A percentile compares a stretch with the other conserved stretches of the same genome.
phyloP scores from a whole-genome alignment of 2,113 vertebrate genomes.

The Pachypanchax playfairii region DNA sequence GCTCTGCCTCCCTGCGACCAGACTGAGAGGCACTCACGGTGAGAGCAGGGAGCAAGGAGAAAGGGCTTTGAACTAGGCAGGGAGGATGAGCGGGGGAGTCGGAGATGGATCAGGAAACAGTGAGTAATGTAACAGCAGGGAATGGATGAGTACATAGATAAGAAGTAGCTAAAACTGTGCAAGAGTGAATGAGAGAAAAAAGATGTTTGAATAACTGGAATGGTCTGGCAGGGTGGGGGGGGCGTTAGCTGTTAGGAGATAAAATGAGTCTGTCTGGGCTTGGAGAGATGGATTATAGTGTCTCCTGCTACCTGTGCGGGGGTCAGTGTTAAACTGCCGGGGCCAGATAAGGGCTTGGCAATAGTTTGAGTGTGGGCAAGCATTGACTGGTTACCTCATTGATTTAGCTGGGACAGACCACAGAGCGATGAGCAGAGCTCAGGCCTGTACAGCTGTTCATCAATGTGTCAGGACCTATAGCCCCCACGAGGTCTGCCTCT shows the following conservation, averaged over 20 bases:
- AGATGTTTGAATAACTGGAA: constrained; percentile 46
- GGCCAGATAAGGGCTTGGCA: constrained; percentile 72
- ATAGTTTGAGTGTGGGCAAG: constrained; percentile 72
- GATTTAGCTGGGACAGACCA: constrained; percentile 63
- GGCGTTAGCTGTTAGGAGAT: constrained; percentile 37
- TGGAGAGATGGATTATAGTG: constrained; percentile 79
- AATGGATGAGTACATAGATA: constrained; percentile 49
- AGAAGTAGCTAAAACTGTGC: constrained; percentile 44
- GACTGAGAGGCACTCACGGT: constrained; percentile 51
- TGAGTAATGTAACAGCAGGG: constrained; percentile 40
- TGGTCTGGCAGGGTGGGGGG: constrained; percentile 24
- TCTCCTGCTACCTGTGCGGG: constrained; percentile 78
- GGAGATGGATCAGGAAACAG: constrained; percentile 44
- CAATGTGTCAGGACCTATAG: constrained; percentile 58
- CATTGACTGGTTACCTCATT: constrained; percentile 61
- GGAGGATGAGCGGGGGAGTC: constrained; percentile 5
- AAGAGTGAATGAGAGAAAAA: constrained; percentile 17
- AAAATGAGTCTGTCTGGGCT: constrained; percentile 60
- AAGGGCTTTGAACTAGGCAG: constrained; percentile 4
- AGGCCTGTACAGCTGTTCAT: constrained; percentile 65
- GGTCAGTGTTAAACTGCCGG: constrained; percentile 80
- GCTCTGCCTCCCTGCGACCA: constrained; percentile 41
- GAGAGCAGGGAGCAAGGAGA: constrained; percentile 9
- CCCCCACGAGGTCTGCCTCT: constrained; percentile 9
- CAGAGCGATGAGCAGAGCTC: constrained; percentile 65